phyloP scores from a whole-genome alignment of 1,140 invertebrate genomes.

The Bombus haemorrhoidalis region DNA sequence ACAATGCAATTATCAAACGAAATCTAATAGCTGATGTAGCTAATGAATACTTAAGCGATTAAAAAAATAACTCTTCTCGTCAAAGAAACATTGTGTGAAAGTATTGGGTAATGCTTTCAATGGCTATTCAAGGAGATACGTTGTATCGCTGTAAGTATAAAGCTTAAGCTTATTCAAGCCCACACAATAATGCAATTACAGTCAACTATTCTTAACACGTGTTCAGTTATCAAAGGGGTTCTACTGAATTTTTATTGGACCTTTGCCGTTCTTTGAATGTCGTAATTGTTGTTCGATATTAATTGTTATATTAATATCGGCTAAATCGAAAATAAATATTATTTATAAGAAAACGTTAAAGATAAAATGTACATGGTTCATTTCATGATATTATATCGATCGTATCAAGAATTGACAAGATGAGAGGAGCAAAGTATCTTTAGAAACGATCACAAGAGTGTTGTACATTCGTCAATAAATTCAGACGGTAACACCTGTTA shows the following conservation, averaged over 20 bases:
- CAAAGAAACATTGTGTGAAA: slow-evolving; percentile 23
- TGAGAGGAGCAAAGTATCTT: slow-evolving; percentile 23
- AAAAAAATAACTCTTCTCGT: not conserved
- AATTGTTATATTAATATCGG: slow-evolving; percentile 30
- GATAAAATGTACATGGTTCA: not conserved
- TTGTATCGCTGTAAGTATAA: slow-evolving; percentile 5
- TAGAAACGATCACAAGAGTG: not conserved
- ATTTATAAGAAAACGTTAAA: slow-evolving; percentile 46
- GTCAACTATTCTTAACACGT: slow-evolving; percentile 42
- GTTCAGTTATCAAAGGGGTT: not conserved
- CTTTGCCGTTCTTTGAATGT: too few relatives aligned
- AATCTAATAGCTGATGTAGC: too few relatives aligned
- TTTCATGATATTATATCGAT: slow-evolving; percentile 19
- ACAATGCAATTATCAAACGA: not conserved
- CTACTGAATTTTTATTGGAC: not conserved
- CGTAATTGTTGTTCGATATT: slow-evolving; percentile 2
- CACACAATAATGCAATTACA: slow-evolving; percentile 61
- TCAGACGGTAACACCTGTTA: not conserved
- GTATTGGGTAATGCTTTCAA: not conserved
- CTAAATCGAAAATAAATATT: slow-evolving; percentile 22
- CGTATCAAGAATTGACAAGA: not conserved
- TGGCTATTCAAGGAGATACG: slow-evolving; percentile 29
- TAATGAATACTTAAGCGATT: not conserved
- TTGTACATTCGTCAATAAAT: not conserved
- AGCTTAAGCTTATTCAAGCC: slow-evolving; percentile 40